Conservation (phyloP, 2,113 vertebrate species). For the Oryzias curvinotus region DNA sequence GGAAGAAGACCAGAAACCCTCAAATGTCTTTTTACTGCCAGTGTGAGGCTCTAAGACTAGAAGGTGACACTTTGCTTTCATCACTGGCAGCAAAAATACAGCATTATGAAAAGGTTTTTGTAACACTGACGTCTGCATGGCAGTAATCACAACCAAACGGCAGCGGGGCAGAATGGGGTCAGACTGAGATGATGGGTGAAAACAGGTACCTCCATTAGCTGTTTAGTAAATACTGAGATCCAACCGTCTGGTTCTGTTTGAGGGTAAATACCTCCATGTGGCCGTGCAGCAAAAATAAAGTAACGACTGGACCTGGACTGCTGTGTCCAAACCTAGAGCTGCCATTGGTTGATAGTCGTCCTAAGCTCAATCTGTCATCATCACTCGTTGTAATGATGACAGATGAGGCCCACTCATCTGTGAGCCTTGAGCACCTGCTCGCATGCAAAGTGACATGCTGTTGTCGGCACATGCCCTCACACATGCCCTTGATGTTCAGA, state of each 20-base stretch:
- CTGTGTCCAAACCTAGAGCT: conserved; percentile 15
- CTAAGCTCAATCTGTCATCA: conserved; percentile 57
- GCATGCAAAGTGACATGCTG: conserved; percentile 72
- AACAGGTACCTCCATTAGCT: conserved; percentile 51
- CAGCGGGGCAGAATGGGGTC: conserved; percentile 33
- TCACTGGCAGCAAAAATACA: conserved; percentile 18
- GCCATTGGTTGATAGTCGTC: conserved; percentile 28
- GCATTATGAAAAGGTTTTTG: conserved; percentile 6
- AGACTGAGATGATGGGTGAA: conserved; percentile 35
- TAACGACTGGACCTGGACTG: conserved; percentile 35
- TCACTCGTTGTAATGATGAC: conserved; percentile 49
- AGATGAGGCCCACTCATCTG: conserved; percentile 56
- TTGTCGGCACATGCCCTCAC: conserved; percentile 47
- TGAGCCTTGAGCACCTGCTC: conserved; percentile 29
- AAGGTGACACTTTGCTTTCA: neutral
- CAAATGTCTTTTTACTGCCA: too few relatives aligned
- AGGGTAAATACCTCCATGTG: conserved; percentile 67
- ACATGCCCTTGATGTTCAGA: conserved; percentile 23
- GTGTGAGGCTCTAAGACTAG: too few relatives aligned
- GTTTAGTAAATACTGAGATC: conserved; percentile 61
- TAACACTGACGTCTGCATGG: neutral
- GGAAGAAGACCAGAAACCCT: too few relatives aligned
- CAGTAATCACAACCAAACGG: conserved; percentile 32
- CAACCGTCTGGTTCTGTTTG: conserved; percentile 54
- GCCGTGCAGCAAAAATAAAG: conserved; percentile 45